These are phyloP conservation scores for Heteromyza rotundicornis DNA, from an alignment of 2,888 invertebrate species.

Conservation along the genomic window DNA sequence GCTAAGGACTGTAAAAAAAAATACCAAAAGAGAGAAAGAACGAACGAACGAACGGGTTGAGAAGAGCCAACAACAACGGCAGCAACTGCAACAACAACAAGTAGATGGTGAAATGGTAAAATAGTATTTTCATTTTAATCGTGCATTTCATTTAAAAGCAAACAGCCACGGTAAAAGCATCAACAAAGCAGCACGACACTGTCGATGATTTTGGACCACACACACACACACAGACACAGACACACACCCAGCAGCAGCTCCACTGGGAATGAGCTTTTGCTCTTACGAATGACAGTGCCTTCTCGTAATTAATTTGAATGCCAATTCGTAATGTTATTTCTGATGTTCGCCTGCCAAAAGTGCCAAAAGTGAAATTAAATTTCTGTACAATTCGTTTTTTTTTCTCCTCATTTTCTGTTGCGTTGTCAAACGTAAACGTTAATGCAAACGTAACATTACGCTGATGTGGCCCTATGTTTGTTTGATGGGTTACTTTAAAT, in stretches of 20 bases:
- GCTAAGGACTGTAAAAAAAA: not conserved
- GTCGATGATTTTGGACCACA: too few relatives aligned
- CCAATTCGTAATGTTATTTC: constrained; percentile 8
- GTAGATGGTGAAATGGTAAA: too few relatives aligned
- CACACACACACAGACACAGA: too few relatives aligned
- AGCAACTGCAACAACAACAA: too few relatives aligned
- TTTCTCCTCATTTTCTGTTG: too few relatives aligned
- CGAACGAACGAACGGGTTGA: not conserved
- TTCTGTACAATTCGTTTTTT: too few relatives aligned
- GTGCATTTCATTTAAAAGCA: constrained; percentile 1
- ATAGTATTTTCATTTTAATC: not conserved
- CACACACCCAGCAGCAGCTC: not conserved
- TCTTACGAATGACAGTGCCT: not conserved
- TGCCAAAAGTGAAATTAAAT: too few relatives aligned
- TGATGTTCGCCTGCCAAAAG: not conserved
- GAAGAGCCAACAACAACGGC: too few relatives aligned
- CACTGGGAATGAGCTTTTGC: not conserved
- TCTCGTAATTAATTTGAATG: constrained; percentile 13
- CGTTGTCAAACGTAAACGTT: too few relatives aligned
- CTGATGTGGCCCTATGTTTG: too few relatives aligned
- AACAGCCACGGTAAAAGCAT: not conserved
- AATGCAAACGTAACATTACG: too few relatives aligned
- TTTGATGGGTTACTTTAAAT: too few relatives aligned
- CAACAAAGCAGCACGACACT: not conserved
- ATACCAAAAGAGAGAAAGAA: not conserved